Percentiles rank a stretch among this genome's conserved stretches.
phyloP scores from a whole-genome alignment of 1,140 invertebrate genomes.

The Drosophila parabipectinata region DNA sequence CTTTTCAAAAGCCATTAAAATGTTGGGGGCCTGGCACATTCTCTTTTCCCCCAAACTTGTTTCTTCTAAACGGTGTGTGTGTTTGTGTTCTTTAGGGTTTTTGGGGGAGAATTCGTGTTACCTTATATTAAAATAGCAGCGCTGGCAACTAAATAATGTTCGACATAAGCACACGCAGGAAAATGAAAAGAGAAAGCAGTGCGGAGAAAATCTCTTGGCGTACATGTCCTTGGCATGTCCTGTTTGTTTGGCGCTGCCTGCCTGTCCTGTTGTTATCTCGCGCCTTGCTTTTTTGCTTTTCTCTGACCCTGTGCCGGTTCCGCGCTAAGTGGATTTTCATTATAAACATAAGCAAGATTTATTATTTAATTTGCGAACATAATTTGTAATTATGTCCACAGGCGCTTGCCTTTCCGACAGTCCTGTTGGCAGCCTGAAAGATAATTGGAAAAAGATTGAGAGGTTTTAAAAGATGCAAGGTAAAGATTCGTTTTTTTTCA shows the following conservation, averaged over 20 bases:
- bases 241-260: conserved; percentile 20
- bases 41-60: conserved; percentile 6
- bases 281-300: conserved; percentile 6
- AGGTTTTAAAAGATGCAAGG: not conserved
- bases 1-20: conserved; percentile 29
- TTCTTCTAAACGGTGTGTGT: not conserved
- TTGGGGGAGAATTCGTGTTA: conserved; percentile 21
- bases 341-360: conserved; percentile 61
- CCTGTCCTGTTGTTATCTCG: conserved; percentile 34
- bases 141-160: conserved; percentile 50
- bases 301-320: conserved; percentile 2
- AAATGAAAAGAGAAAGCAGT: not conserved
- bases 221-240: conserved; percentile 34
- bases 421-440: not conserved
- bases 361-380: conserved; percentile 65
- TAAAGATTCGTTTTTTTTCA: not conserved
- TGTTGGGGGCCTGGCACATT: conserved; percentile 1
- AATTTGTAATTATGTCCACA: conserved; percentile 60
- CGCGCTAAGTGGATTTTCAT: conserved; percentile 62
- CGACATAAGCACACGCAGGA: conserved; percentile 18
- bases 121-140: conserved; percentile 49
- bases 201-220: not conserved
- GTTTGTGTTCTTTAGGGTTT: not conserved
- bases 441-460: not conserved
- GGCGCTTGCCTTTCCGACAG: conserved; percentile 39